phyloP scores from a whole-genome alignment of 2,888 invertebrate genomes.

The Plagodis pulveraria region DNA sequence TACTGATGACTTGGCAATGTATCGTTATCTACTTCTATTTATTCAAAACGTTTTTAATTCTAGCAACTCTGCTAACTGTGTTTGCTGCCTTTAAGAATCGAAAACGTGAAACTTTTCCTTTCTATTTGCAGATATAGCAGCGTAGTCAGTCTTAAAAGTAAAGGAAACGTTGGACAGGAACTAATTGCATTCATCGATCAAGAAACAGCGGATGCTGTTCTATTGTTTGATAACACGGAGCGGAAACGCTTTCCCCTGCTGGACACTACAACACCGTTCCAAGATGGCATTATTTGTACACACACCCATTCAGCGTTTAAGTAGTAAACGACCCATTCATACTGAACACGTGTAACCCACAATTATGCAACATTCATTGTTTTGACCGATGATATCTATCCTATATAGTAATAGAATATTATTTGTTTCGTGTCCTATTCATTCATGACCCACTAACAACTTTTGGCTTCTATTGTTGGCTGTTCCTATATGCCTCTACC shows the following conservation, averaged over 20 bases:
- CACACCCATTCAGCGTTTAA: slow-evolving; percentile 36
- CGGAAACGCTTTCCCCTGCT: slow-evolving; percentile 52
- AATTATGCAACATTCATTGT: slow-evolving; percentile 50
- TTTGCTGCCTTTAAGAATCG: too few species aligned
- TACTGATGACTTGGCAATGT: too few species aligned
- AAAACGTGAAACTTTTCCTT: slow-evolving; percentile 5
- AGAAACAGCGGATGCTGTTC: slow-evolving; percentile 51
- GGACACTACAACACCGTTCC: slow-evolving; percentile 31
- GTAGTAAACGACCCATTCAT: slow-evolving; percentile 58
- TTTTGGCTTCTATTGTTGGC: too few species aligned
- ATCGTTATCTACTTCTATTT: too few species aligned
- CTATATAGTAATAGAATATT: too few species aligned
- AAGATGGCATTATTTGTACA: slow-evolving; percentile 25
- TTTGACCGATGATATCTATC: not conserved
- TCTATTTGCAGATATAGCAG: slow-evolving; percentile 8
- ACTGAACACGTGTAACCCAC: slow-evolving; percentile 50
- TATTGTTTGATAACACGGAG: slow-evolving; percentile 50
- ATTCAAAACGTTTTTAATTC: too few species aligned
- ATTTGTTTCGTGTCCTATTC: too few species aligned
- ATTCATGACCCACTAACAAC: too few species aligned
- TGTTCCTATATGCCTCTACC: too few species aligned
- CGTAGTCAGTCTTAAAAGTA: not conserved
- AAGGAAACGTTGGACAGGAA: slow-evolving; percentile 12
- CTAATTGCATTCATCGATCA: slow-evolving; percentile 35
- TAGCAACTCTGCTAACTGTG: too few species aligned